Conservation (phyloP, 2,888 invertebrate species). For the Trichopria drosophilae region DNA sequence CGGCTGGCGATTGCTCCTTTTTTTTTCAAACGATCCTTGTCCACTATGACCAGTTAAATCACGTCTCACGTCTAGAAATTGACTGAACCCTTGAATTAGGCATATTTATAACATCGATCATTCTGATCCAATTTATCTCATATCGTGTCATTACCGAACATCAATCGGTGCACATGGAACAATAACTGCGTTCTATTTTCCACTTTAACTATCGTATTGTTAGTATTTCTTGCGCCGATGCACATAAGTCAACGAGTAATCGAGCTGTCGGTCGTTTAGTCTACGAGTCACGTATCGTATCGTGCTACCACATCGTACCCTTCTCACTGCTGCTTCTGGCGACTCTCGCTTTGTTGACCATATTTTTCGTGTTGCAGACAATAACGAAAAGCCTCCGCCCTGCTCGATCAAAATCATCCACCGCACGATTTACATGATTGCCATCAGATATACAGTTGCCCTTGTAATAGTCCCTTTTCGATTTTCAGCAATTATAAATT, state of each 20-base stretch:
- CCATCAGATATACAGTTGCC: conserved; percentile 1
- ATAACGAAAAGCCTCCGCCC: no score
- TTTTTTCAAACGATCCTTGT: no score
- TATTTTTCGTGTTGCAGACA: no score
- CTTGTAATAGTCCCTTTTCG: background rate
- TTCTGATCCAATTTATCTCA: conserved; percentile 20
- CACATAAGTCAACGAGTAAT: conserved; percentile 29
- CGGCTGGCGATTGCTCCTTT: no score
- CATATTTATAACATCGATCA: conserved; percentile 29
- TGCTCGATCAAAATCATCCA: conserved; percentile 18
- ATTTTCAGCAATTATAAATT: background rate
- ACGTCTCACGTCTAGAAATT: conserved; percentile 22
- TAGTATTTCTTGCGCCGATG: no score
- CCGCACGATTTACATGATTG: no score
- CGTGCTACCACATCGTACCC: conserved; percentile 30
- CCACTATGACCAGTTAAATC: conserved; percentile 16
- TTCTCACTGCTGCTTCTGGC: no score
- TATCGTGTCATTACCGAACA: no score
- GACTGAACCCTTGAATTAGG: conserved; percentile 25
- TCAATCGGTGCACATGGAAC: conserved; percentile 11
- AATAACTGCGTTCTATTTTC: no score
- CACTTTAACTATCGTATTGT: no score
- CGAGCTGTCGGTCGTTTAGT: conserved; percentile 33
- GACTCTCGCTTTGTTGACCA: no score
- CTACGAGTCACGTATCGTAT: conserved; percentile 33